These are phyloP conservation scores for Netelia melanura DNA, from an alignment of 2,888 invertebrate species.

Conservation along the genomic window DNA sequence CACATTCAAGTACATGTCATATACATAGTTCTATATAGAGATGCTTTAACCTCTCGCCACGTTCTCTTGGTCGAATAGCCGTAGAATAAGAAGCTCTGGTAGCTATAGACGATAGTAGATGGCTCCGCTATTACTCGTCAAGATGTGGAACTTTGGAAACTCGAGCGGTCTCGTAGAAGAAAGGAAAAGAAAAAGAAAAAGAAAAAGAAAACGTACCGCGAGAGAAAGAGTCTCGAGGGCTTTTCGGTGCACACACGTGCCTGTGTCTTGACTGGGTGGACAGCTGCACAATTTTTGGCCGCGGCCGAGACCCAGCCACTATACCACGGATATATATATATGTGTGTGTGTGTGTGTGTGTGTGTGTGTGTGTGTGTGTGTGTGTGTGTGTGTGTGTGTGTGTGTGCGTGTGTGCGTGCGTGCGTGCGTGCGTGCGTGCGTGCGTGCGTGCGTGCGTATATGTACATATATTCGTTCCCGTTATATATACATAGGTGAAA, in stretches of 20 bases:
- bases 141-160: slow-evolving; percentile 60
- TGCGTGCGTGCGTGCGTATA: neutral
- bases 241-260: slow-evolving; percentile 75
- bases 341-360: too few species aligned
- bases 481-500: slow-evolving; percentile 38
- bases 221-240: slow-evolving; percentile 40
- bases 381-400: too few species aligned
- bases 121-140: slow-evolving; percentile 38
- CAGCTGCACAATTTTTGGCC: slow-evolving; percentile 77
- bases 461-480: slow-evolving; percentile 48
- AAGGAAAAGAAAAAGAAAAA: slow-evolving; percentile 38
- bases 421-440: too few species aligned
- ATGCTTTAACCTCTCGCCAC: slow-evolving; percentile 28
- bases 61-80: slow-evolving; percentile 32
- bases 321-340: neutral
- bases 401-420: too few species aligned
- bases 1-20: slow-evolving; percentile 43
- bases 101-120: slow-evolving; percentile 29
- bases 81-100: slow-evolving; percentile 38
- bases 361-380: too few species aligned
- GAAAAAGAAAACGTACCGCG: neutral
- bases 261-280: slow-evolving; percentile 64
- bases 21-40: neutral
- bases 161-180: slow-evolving; percentile 53
- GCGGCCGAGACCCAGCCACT: slow-evolving; percentile 28